Conservation (phyloP, 2,888 invertebrate species). For the Ametastegia equiseti region DNA sequence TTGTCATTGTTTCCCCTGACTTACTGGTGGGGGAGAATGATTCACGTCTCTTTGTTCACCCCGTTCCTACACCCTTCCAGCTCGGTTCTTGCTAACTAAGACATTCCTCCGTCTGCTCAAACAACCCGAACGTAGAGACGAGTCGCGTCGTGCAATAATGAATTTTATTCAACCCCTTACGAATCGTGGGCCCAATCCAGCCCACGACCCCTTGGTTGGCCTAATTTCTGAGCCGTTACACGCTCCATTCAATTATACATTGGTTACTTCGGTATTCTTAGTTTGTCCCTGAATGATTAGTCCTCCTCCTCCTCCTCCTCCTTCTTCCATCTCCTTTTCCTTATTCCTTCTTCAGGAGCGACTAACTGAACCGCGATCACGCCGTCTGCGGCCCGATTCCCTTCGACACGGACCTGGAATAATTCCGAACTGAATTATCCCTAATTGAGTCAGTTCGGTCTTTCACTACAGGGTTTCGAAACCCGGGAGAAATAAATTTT, state of each 20-base stretch:
- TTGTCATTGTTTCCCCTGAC: conserved; percentile 11
- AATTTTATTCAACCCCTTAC: conserved; percentile 46
- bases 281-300: conserved; percentile 38
- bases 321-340: too few relatives aligned
- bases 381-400: conserved; percentile 1
- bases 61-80: conserved; percentile 10
- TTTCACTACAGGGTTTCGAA: neutral
- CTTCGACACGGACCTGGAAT: conserved; percentile 10
- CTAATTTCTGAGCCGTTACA: conserved; percentile 47
- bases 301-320: conserved; percentile 17
- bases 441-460: conserved; percentile 32
- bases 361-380: conserved; percentile 17
- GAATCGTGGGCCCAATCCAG: conserved; percentile 18
- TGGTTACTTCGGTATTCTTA: conserved; percentile 43
- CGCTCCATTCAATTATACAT: conserved; percentile 44
- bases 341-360: neutral
- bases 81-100: conserved; percentile 16
- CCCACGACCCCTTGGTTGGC: neutral
- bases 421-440: conserved; percentile 22
- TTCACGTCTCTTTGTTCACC: neutral
- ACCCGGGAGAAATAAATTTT: neutral
- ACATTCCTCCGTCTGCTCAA: conserved; percentile 30
- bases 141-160: conserved; percentile 15
- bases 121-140: neutral
- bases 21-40: neutral